phyloP scores from a whole-genome alignment of 1,140 invertebrate genomes.

The Drosophila ananassae region DNA sequence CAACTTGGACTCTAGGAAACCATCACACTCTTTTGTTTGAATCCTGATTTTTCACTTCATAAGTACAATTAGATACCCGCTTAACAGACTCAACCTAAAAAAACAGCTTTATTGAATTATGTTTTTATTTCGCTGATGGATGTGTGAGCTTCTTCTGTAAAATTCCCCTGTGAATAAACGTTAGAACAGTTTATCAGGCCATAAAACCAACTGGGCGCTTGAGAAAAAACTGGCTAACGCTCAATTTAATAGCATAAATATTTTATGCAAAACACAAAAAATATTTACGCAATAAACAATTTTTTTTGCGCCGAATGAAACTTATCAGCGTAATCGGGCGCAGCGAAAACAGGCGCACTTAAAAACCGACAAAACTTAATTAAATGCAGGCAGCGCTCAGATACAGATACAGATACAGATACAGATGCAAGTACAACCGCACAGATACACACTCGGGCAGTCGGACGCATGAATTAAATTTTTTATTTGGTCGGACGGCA shows the following conservation, averaged over 20 bases:
- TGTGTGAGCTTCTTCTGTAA: slow-evolving; percentile 11
- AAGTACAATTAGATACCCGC: background rate
- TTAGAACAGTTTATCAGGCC: slow-evolving; percentile 54
- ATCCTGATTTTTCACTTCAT: background rate
- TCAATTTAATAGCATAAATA: slow-evolving; percentile 73
- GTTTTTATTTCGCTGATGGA: background rate
- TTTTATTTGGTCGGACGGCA: slow-evolving; percentile 22
- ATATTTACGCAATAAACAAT: slow-evolving; percentile 28
- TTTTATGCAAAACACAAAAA: slow-evolving; percentile 62
- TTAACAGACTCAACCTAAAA: background rate
- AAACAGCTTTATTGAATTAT: background rate
- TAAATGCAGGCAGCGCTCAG: slow-evolving; percentile 60
- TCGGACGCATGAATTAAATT: slow-evolving; percentile 31
- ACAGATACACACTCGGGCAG: slow-evolving; percentile 15
- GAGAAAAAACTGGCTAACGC: slow-evolving; percentile 38
- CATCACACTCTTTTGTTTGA: background rate
- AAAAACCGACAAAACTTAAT: slow-evolving; percentile 75
- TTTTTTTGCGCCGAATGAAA: slow-evolving; percentile 50
- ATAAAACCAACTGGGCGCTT: slow-evolving; percentile 34
- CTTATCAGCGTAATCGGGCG: slow-evolving; percentile 59
- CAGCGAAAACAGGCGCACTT: slow-evolving; percentile 24
- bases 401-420: slow-evolving; percentile 7
- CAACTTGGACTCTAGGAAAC: slow-evolving; percentile 53
- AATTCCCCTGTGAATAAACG: slow-evolving; percentile 41
- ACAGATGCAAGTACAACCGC: slow-evolving; percentile 3